phyloP scores from a whole-genome alignment of 37 sponge, comb jelly and placozoan genomes.

The Cliona cf. orientalis region DNA sequence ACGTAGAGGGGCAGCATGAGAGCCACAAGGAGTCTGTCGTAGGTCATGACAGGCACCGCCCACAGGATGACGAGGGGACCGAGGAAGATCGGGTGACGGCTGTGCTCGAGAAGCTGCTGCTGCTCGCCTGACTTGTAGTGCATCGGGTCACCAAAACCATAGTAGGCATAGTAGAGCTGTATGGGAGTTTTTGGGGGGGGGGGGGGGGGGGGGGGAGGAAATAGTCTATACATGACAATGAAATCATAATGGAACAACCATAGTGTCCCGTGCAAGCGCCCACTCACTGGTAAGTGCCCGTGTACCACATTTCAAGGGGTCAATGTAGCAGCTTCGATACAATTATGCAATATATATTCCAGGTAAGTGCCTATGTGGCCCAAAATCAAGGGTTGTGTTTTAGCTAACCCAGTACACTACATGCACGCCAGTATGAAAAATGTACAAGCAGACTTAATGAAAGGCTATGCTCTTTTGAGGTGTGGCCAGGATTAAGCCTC shows the following conservation, averaged over 20 bases:
- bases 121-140: conserved; percentile 54
- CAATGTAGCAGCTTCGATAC: not conserved
- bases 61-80: conserved; percentile 55
- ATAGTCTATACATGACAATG: too few species aligned
- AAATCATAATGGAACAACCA: not conserved
- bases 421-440: too few species aligned
- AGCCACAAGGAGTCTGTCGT: conserved; percentile 69
- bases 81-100: conserved; percentile 70
- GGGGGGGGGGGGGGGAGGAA: too few species aligned
- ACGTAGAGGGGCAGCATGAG: conserved; percentile 72
- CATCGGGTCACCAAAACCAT: conserved; percentile 53
- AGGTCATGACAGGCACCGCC: conserved; percentile 72
- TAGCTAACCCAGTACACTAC: too few species aligned
- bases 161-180: conserved; percentile 62
- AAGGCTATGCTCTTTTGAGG: too few species aligned
- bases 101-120: conserved; percentile 50
- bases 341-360: not conserved
- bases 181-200: not conserved
- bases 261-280: too few species aligned
- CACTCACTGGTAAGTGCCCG: too few species aligned
- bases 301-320: too few species aligned
- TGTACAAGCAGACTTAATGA: too few species aligned
- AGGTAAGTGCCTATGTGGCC: too few species aligned
- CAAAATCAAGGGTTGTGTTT: too few species aligned
- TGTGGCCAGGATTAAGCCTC: too few species aligned